Evolutionary conservation across 1,140 invertebrate species (phyloP), one percentile per base, ranked within the genome.

Genomic region (Marisa cornuarietis): DNA sequence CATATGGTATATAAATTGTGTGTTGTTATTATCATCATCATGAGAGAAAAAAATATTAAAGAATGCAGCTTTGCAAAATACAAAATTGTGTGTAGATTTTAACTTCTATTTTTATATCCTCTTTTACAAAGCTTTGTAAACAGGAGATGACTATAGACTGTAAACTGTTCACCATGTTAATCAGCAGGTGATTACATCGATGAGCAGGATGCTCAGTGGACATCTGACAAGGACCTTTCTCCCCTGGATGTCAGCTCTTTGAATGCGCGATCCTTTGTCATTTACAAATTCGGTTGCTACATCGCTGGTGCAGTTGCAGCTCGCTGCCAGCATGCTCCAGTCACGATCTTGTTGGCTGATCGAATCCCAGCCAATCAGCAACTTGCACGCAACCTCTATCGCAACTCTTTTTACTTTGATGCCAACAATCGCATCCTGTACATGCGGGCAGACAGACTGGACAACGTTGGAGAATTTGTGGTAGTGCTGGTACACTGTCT

Each of bases 211-310:
- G 77, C 83, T 24, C 85, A 85, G 68, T 90, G 89, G 89, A 81
- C 80, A 14, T 83, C 76, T 24, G 89, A 90, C 76, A 85, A 84
- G 66, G 85, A 87, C 75, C 83, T 90, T 24, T 72, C 84, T 72
- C 88, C 89, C 20, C 84, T 88, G 24, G 89, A 90, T 79, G 81
- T 90, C 22, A 89, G 87, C 78, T 88, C 86, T 71, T 80, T 90
- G 8, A 84, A 85, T 82, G 83, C 88, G n/a, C 81, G 89, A 62
- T 84, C 83, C 42, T 90, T 90, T 73, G 86, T 90, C 72, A 84
- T 90, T 14, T 90, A 90, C 84, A 90, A 90, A 84, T 90, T 89
- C 82, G 89, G 88, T 22, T 87, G 83, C 75, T 89, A 88, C 80
- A 83, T 89, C 0, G 79, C 84, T 5, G 85, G 87, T 49, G 80